Percentiles rank a stretch among this genome's conserved stretches.
phyloP scores from a whole-genome alignment of 1,140 invertebrate species.

The Protaetia brevitarsis region DNA sequence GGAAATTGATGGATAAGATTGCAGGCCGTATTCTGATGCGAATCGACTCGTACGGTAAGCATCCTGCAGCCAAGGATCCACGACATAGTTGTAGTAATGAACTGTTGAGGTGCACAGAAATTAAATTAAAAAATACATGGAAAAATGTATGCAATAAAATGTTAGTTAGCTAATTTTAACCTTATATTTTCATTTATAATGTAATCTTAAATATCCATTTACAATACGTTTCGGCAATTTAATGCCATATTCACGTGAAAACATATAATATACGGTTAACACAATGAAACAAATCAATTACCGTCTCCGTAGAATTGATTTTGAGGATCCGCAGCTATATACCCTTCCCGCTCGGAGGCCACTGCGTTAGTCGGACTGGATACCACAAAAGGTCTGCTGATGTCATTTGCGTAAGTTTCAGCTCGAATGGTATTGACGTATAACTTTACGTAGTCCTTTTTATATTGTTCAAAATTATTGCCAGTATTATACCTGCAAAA shows the following conservation, averaged over 20 bases:
- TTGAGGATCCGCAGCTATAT: slow-evolving; percentile 71
- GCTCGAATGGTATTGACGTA: slow-evolving; percentile 78
- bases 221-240: too few species aligned
- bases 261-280: too few species aligned
- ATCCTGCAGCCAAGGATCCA: slow-evolving; percentile 75
- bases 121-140: slow-evolving; percentile 30
- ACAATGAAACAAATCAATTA: slow-evolving; percentile 48
- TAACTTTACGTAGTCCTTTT: slow-evolving; percentile 79
- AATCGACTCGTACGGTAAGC: slow-evolving; percentile 81
- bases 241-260: background rate
- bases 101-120: slow-evolving; percentile 88
- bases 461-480: slow-evolving; percentile 59
- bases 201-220: too few species aligned
- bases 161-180: too few species aligned
- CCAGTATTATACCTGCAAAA: slow-evolving; percentile 61
- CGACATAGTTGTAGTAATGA: slow-evolving; percentile 92
- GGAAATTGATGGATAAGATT: slow-evolving; percentile 74
- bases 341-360: slow-evolving; percentile 71
- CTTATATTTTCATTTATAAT: too few species aligned
- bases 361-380: slow-evolving; percentile 93
- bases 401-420: slow-evolving; percentile 63
- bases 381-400: slow-evolving; percentile 65
- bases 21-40: slow-evolving; percentile 93
- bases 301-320: slow-evolving; percentile 83
- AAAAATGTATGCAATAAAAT: too few species aligned